Percentiles rank a stretch among this genome's conserved stretches.
Evolutionary conservation across 2,797 vertebrate species (phyloP).

Genomic region (Spinibarbus caldwelli): DNA sequence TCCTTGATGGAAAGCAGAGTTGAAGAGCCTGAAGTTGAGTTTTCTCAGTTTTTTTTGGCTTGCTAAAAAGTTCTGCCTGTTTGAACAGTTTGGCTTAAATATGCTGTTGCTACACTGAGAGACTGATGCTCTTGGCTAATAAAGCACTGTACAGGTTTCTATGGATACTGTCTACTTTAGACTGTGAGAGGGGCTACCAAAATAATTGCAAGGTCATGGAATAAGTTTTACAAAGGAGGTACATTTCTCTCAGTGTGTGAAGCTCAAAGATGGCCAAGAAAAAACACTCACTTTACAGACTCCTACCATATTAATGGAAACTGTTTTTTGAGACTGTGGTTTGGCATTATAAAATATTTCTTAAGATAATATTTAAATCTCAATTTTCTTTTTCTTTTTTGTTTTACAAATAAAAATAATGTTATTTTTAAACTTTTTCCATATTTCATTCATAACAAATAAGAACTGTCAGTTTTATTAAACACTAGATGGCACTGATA

Average conservation of each 20-base stretch:
- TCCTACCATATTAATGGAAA: slow-evolving; percentile 15
- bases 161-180: slow-evolving; percentile 26
- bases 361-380: background rate
- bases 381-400: background rate
- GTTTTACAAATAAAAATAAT: background rate
- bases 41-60: background rate
- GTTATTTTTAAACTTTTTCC: background rate
- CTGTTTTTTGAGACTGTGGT: background rate
- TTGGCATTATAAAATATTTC: background rate
- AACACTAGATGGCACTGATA: slow-evolving; percentile 31
- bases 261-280: slow-evolving; percentile 8
- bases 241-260: slow-evolving; percentile 39
- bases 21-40: background rate
- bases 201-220: slow-evolving; percentile 42
- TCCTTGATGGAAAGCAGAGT: background rate
- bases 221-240: slow-evolving; percentile 13
- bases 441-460: background rate
- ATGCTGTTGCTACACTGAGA: slow-evolving; percentile 21
- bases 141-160: slow-evolving; percentile 23
- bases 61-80: background rate
- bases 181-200: slow-evolving; percentile 23
- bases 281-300: slow-evolving; percentile 6
- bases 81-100: slow-evolving; percentile 38
- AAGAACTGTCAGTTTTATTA: background rate
- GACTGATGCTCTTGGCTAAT: slow-evolving; percentile 34